Conservation (phyloP, 2,113 vertebrate species). For the Macquaria ambigua region DNA sequence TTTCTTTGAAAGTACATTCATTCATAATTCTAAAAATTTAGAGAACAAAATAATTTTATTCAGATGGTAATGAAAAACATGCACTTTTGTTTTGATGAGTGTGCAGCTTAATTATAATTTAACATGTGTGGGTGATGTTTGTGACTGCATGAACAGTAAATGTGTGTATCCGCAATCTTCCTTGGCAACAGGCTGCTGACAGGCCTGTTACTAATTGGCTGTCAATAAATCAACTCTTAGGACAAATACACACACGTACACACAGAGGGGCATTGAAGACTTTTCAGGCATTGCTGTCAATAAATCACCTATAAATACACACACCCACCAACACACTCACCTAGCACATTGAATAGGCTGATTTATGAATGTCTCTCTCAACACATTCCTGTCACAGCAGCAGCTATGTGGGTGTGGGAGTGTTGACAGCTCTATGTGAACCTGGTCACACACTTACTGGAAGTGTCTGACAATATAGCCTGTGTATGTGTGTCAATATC, state of each 20-base stretch:
- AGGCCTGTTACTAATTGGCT: conserved; percentile 33
- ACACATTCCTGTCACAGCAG: conserved; percentile 61
- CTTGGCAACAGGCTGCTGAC: conserved; percentile 27
- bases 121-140: not conserved
- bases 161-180: not conserved
- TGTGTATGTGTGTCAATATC: not conserved
- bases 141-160: not conserved
- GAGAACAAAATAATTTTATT: not conserved
- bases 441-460: conserved; percentile 41
- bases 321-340: conserved; percentile 35
- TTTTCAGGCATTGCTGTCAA: conserved; percentile 39
- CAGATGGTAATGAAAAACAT: not conserved
- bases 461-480: conserved; percentile 18
- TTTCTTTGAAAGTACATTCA: not conserved
- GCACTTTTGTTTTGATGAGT: conserved; percentile 5
- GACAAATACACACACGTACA: conserved; percentile 10
- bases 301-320: conserved; percentile 67
- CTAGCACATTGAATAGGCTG: conserved; percentile 42
- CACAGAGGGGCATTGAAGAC: conserved; percentile 16
- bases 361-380: conserved; percentile 69
- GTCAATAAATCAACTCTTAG: conserved; percentile 52
- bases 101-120: not conserved
- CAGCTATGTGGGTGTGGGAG: conserved; percentile 55
- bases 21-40: not conserved
- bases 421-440: conserved; percentile 50